Base-by-base conservation (phyloP, 2,797 vertebrate species). In the Dermochelys coriacea region DNA sequence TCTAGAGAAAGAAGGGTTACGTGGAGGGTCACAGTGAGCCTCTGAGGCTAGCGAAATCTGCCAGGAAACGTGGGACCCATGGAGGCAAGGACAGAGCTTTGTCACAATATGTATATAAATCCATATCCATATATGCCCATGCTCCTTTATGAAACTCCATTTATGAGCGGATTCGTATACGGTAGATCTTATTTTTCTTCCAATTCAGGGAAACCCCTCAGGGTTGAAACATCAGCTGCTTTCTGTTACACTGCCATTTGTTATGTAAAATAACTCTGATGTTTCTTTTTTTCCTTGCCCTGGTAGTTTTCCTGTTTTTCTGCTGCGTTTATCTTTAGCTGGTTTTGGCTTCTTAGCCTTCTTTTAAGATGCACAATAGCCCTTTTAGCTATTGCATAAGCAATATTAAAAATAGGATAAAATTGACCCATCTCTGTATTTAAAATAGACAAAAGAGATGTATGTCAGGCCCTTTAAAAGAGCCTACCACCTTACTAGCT, bases 211-310 rank as follows among this genome's bases (percentile, higher is more conserved):
- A 94, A 95, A 95, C 82, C 90, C 94, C 87, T 75, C 91, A 82
- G 93, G 97, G 87, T 82, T 91, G 78, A 86, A 96, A 25, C 91
- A 93, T 96, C 95, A 96, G 94, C 96, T 97, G 94, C 86, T 97
- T 95, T 96, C 86, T 94, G 95, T 96, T 96, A 96, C 80, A 75
- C 84, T 96, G 94, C 94, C 96, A 96, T 96, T 93, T 97, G 96
- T 93, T 97, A 96, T 86, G 90, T 86, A 95, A 94, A 97, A 95
- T 94, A 95, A 85, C 91, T 15, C 25, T 88, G 88, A 47, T 92
- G 95, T 93, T 95, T 86, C 87, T 95, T 93, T 92, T 95, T 95
- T 95, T 55, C 93, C 54, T 78, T 93, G 93, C 80, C 80, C 84
- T 59, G 50, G 52, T 97, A 93, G 85, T 64, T 93, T 97, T 96